Base-by-base conservation (phyloP, 1,140 invertebrate species). In the Drosophila azteca region DNA sequence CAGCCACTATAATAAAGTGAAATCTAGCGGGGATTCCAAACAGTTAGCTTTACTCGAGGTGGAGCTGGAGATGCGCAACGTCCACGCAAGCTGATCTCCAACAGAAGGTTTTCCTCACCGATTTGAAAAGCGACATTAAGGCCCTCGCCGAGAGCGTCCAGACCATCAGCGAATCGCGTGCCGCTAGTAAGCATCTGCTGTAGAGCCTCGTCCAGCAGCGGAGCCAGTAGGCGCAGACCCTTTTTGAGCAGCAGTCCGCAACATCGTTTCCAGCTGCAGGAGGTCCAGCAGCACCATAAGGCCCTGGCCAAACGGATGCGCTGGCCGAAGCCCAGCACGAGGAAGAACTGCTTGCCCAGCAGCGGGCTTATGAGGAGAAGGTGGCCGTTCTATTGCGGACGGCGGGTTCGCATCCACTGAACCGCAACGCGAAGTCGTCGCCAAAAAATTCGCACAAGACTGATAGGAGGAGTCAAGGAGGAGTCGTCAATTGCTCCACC, bases 71-170 rank as follows among this genome's bases (percentile, higher is more conserved):
- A 82, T 96, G 29, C 93, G 96, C 31, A 96, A 95, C 85, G 94
- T 20, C 94, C 0, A 96, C 97, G 92, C 97, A 98, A 70, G 93
- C 94, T n/a, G 96, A 97, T 80, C 87, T 98, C n/a, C 96, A 97
- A 76, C 95, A 97, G 84, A 96, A 97, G 92, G 94, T 97, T 39
- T 88, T 96, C 11, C 94, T 96, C 77, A 94, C 94, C 49, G 95
- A 97, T 90, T 94, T 96, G 90, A 95, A 95, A 79, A 94, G 93
- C 45, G 94, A 93, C 73, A 84, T 92, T 0, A 94, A 93, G 58
- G 92, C 92, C 0, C 92, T 95, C 55, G 94, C 93, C 90, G 95
- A 96, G 51, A 92, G 92, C 41, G 91, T 96, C 2, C 94, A 95
- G 58, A 94, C 94, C 2, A 93, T 96, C 91, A 82, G 92, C 0